Base-by-base conservation (phyloP, 2,888 invertebrate genomes). In the Coremacera marginata region DNA sequence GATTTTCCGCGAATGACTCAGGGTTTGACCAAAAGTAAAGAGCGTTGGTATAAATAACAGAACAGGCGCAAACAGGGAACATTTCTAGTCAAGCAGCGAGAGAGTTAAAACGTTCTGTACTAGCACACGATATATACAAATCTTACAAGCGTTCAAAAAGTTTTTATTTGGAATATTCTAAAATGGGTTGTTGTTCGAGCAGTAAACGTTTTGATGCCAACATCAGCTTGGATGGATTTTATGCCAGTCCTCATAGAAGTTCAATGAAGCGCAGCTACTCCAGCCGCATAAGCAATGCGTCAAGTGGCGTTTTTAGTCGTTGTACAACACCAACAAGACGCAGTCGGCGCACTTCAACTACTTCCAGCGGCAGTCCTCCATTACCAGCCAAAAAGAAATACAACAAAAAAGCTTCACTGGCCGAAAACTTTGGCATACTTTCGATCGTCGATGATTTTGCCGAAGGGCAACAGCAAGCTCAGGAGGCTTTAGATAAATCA, bases 371-470 rank as follows among this genome's bases (percentile, higher is more conserved):
- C 11, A 81, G 81, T 34, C 11, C 70, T 19, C 44, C 49, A 7
- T 22, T 22, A 16, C 74, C 37, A 11, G 67, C 25, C n/a, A 8
- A 44, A 1, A 70, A 68, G 8, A 37, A 34, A 9, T 55, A 62
- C 5, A 79, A 44, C 11, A 80, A 80, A 34, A 67, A 76, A 5
- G n/a, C 52, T 0, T 57, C 37, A 9, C n/a, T 79, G 4, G 51
- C 75, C 75, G 75, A 65, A 44, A 62, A 70, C 71, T 60, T 80
- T 31, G 78, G 81, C 16, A 74, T 79, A 34, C 71, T 82, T 3
- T 80, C 86, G 8, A 82, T 88, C 16, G 86, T 86, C 75, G 87
- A 87, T 79, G 88, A 87, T 44, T 88, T 87, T 49, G 79, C 81
- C 14, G 87, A 86, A 76, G 82, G 74, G 5, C 68, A 75, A 16